These are phyloP conservation scores for Lepus townsendii DNA, from an alignment of 2,797 vertebrate genomes.

Conservation along the genomic window DNA sequence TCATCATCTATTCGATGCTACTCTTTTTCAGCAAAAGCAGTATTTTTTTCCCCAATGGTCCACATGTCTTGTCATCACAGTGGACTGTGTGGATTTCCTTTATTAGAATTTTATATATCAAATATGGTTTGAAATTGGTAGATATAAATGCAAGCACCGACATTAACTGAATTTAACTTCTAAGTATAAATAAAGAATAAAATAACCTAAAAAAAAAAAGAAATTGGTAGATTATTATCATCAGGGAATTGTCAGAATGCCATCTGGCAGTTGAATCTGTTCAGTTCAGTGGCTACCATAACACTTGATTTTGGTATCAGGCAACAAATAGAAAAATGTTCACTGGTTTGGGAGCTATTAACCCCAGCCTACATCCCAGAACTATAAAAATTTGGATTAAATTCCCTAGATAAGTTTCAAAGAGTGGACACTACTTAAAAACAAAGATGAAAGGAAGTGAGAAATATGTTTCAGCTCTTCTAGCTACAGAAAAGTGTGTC, in stretches of 20 bases:
- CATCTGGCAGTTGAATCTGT: constrained; percentile 40
- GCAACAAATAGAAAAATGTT: not conserved
- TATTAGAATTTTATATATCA: constrained; percentile 55
- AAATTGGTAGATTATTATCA: constrained; percentile 36
- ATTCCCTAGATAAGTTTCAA: constrained; percentile 55
- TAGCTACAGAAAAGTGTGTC: constrained; percentile 28
- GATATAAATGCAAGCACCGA: not conserved
- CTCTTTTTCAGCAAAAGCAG: constrained; percentile 49
- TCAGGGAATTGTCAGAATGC: not conserved
- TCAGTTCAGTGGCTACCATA: not conserved
- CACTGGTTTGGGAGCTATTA: constrained; percentile 60
- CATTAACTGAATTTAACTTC: not conserved
- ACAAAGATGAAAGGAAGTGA: constrained; percentile 43
- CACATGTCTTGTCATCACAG: constrained; percentile 42
- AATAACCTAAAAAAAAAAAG: no score
- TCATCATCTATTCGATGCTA: constrained; percentile 54
- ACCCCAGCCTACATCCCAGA: not conserved
- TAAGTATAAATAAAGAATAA: not conserved
- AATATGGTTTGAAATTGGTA: constrained; percentile 31
- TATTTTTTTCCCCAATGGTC: constrained; percentile 40
- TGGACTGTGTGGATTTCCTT: constrained; percentile 74
- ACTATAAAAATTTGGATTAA: constrained; percentile 51
- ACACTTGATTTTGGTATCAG: constrained; percentile 44
- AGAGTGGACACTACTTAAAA: constrained; percentile 52
- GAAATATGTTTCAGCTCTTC: constrained; percentile 35